Percentiles rank a stretch among this genome's conserved stretches.
These are phyloP conservation scores for Bambusicola thoracicus DNA, from an alignment of 2,113 vertebrate genomes.

Conservation along the genomic window DNA sequence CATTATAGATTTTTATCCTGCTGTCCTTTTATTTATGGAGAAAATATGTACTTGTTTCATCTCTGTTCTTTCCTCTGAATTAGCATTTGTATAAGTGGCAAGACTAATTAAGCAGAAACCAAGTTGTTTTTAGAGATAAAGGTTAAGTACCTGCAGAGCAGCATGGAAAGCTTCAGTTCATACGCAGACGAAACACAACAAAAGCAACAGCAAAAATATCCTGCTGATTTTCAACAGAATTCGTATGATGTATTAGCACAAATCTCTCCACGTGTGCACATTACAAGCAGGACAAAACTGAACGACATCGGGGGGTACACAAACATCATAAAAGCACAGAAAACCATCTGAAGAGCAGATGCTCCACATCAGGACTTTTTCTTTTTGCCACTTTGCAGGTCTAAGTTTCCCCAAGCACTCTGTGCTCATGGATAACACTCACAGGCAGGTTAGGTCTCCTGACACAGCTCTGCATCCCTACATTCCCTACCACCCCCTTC, in stretches of 20 bases:
- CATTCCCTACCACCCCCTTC: not conserved
- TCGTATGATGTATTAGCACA: fast-evolving
- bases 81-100: not conserved
- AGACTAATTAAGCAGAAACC: not conserved
- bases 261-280: fast-evolving
- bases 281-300: not conserved
- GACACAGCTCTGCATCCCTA: not conserved
- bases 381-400: not conserved
- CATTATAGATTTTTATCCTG: not conserved
- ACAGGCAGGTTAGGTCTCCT: not conserved
- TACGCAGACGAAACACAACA: not conserved
- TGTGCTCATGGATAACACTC: too few species aligned
- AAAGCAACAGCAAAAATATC: not conserved
- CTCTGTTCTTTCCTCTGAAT: not conserved
- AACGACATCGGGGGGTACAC: not conserved
- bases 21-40: not conserved
- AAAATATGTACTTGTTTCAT: not conserved
- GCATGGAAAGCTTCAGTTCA: not conserved
- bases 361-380: not conserved
- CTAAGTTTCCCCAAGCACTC: not conserved
- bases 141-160: not conserved
- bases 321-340: not conserved
- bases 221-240: not conserved
- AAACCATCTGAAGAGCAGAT: not conserved
- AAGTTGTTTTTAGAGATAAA: not conserved